Conservation (phyloP, 2,113 vertebrate genomes). For the Cololabis saira region DNA sequence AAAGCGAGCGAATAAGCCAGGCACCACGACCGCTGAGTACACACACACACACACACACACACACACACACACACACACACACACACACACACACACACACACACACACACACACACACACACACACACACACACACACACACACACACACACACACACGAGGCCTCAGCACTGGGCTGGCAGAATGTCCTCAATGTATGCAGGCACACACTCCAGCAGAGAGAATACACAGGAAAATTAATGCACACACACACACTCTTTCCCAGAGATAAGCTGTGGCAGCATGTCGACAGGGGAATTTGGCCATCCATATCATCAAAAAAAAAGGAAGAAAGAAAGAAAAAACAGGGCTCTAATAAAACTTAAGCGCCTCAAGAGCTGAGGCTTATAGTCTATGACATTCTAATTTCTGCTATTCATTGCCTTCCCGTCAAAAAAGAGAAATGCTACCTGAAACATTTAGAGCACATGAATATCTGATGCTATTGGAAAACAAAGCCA, state of each 20-base stretch:
- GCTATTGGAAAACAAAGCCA: constrained; percentile 41
- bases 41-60: constrained; percentile 36
- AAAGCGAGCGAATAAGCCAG: constrained; percentile 26
- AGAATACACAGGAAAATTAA: constrained; percentile 75
- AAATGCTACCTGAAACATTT: constrained; percentile 7
- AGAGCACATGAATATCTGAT: constrained; percentile 22
- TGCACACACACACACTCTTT: constrained; percentile 72
- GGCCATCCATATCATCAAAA: constrained; percentile 65
- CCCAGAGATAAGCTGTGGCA: constrained; percentile 72
- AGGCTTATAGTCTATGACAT: constrained; percentile 40
- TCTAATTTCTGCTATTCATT: constrained; percentile 53
- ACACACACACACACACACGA: constrained; percentile 42
- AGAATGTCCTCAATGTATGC: constrained; percentile 80
- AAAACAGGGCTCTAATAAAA: constrained; percentile 54
- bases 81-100: constrained; percentile 40
- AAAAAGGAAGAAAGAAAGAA: constrained; percentile 15
- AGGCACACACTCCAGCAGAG: constrained; percentile 68
- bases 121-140: constrained; percentile 44
- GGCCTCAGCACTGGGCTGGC: constrained; percentile 67
- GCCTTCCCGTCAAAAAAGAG: constrained; percentile 28
- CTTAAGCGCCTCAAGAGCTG: constrained; percentile 46
- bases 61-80: constrained; percentile 47
- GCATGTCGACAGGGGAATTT: constrained; percentile 65
- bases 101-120: constrained; percentile 33
- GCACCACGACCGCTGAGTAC: constrained; percentile 25